Percentiles rank a stretch among this genome's conserved stretches.
Evolutionary conservation across 2,113 vertebrate genomes (phyloP).

Genomic region (cattle (Bos taurus)): ARS-UCD2.0 NC_037338.1:83478001-83478500

Average conservation of each 20-base stretch:
- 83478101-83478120: neutral
- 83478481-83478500: conserved; percentile 40
- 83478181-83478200: neutral
- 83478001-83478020: neutral
- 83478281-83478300: neutral
- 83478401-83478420: conserved; percentile 47
- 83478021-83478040: neutral
- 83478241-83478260: neutral
- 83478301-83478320: conserved; percentile 5
- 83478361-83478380: conserved; percentile 32
- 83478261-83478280: neutral
- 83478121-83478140: accelerated
- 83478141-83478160: neutral
- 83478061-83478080: neutral
- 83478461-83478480: conserved; percentile 37
- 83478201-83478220: neutral
- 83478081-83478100: neutral
- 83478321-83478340: neutral
- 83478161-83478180: neutral
- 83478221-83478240: neutral
- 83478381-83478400: conserved; percentile 36
- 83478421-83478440: conserved; percentile 28
- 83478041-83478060: neutral
- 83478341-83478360: conserved; percentile 41
- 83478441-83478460: conserved; percentile 11